Percentiles rank a stretch among this genome's conserved stretches.
Conservation (phyloP, 2,113 vertebrate genomes). For the Onychostruthus taczanowskii region DNA sequence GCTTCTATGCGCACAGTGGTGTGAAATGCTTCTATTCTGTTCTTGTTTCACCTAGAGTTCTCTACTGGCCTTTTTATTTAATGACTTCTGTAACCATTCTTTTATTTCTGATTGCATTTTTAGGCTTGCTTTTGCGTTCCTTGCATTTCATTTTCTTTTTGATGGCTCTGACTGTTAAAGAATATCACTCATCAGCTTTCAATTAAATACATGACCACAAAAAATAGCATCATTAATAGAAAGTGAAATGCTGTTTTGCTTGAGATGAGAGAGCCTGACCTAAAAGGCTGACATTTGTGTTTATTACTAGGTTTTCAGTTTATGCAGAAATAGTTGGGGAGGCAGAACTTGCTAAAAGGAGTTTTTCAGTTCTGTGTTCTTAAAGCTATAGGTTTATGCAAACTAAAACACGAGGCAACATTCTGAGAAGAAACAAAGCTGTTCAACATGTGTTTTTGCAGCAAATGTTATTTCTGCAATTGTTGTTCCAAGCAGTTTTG, state of each 20-base stretch:
- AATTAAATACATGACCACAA: conserved; percentile 20
- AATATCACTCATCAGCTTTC: conserved; percentile 44
- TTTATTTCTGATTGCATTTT: conserved; percentile 11
- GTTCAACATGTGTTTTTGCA: neutral
- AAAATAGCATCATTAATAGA: conserved; percentile 21
- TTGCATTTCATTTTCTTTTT: neutral
- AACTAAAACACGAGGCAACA: neutral
- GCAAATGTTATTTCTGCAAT: neutral
- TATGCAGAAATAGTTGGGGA: neutral
- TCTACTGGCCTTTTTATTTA: neutral
- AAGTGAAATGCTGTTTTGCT: neutral
- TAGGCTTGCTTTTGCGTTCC: conserved; percentile 32
- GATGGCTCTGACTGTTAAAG: conserved; percentile 30
- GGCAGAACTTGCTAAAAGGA: neutral
- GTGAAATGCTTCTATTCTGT: neutral
- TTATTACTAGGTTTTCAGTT: neutral
- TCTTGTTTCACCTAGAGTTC: neutral
- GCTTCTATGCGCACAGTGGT: neutral
- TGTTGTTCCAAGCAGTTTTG: neutral
- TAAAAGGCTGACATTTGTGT: neutral
- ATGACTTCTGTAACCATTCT: neutral
- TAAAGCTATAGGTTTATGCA: neutral
- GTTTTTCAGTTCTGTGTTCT: neutral
- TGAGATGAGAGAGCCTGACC: neutral
- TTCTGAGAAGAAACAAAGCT: neutral